Evolutionary conservation across 1,140 invertebrate species (phyloP).

Genomic region (Monomorium pharaonis): DNA sequence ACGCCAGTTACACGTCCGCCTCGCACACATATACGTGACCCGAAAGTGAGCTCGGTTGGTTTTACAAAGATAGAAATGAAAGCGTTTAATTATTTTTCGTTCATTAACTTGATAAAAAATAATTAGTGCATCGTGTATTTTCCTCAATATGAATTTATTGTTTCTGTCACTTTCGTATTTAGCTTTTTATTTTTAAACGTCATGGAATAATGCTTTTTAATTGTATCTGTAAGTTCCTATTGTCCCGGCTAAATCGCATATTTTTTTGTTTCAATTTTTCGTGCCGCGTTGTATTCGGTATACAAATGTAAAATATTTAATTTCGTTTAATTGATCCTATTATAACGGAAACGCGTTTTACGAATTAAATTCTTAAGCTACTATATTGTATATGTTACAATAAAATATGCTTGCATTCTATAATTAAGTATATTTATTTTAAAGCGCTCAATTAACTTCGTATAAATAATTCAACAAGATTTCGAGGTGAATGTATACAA

Average conservation of each 20-base stretch:
- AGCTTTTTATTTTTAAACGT: neutral
- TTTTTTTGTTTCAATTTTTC: neutral
- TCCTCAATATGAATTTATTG: neutral
- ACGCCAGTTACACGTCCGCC: neutral
- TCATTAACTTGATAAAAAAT: neutral
- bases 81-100: neutral
- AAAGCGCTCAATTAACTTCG: neutral
- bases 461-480: neutral
- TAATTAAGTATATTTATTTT: slow-evolving; percentile 2
- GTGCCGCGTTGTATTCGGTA: neutral
- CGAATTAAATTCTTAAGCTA: slow-evolving; percentile 1
- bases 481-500: neutral
- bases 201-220: neutral
- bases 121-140: neutral
- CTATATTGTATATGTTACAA: neutral
- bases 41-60: neutral
- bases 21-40: neutral
- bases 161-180: neutral
- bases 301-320: slow-evolving; percentile 3
- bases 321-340: slow-evolving; percentile 11
- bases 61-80: neutral
- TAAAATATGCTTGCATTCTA: neutral
- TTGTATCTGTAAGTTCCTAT: neutral
- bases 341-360: neutral
- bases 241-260: neutral